Evolutionary conservation across 2,888 invertebrate species (phyloP).

Genomic region (Epinotia brunnichana): DNA sequence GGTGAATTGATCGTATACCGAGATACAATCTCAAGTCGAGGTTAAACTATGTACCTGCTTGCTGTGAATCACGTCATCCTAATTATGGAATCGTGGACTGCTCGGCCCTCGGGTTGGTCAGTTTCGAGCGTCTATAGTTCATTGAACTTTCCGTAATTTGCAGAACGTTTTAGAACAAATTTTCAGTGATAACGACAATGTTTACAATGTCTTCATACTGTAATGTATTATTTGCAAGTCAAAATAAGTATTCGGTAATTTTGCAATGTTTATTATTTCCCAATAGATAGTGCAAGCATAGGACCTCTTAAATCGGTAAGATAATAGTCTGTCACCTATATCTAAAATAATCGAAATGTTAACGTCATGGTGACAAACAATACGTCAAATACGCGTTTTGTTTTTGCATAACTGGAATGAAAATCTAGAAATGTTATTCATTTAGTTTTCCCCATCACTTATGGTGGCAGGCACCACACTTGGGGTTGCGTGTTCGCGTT

Average conservation of each 20-base stretch:
- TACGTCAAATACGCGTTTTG: conserved; percentile 13
- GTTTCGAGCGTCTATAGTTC: conserved; percentile 10
- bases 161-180: not conserved
- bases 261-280: conserved; percentile 16
- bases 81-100: conserved; percentile 30
- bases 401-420: not conserved
- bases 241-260: conserved; percentile 25
- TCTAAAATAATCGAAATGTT: not conserved
- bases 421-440: too few species aligned
- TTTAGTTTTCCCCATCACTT: too few species aligned
- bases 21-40: conserved; percentile 30
- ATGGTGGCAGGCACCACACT: too few species aligned
- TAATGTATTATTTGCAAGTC: conserved; percentile 8
- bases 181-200: conserved; percentile 12
- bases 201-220: not conserved
- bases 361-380: conserved; percentile 10
- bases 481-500: too few species aligned
- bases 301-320: conserved; percentile 21
- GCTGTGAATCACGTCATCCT: conserved; percentile 38
- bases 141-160: not conserved
- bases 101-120: conserved; percentile 25
- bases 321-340: conserved; percentile 18
- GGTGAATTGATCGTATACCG: not conserved
- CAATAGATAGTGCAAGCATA: not conserved
- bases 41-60: conserved; percentile 23